A percentile compares a stretch with the other conserved stretches of the same genome.
phyloP scores from a whole-genome alignment of 2,113 vertebrate genomes.

The Amia ocellicauda region DNA sequence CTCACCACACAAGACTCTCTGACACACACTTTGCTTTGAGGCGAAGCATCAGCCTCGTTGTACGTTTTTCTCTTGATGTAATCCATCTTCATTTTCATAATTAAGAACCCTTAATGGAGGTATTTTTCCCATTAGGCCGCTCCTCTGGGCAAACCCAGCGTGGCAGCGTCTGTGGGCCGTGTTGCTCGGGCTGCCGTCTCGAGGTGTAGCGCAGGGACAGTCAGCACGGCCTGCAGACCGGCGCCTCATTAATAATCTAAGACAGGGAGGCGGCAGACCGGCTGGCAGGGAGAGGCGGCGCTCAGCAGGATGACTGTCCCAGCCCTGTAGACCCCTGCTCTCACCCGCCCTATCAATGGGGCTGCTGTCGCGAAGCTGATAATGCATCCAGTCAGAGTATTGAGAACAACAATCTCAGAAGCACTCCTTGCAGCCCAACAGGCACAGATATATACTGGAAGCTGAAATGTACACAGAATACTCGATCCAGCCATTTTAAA shows the following conservation, averaged over 20 bases:
- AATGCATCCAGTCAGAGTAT: too few species aligned
- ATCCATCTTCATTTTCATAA: neutral
- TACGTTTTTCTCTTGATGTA: neutral
- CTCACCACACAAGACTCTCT: too few species aligned
- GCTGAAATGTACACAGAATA: too few species aligned
- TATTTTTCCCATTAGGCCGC: neutral
- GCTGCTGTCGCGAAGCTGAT: too few species aligned
- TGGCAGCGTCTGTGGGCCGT: neutral
- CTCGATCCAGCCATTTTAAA: too few species aligned
- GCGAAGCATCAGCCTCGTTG: too few species aligned
- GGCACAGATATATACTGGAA: too few species aligned
- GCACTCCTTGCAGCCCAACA: too few species aligned
- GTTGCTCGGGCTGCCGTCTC: neutral
- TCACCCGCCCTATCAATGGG: too few species aligned
- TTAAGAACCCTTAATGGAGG: neutral
- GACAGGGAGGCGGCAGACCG: slow-evolving; percentile 4
- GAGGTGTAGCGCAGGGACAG: slow-evolving; percentile 1
- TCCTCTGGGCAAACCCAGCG: neutral
- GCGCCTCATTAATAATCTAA: slow-evolving; percentile 30
- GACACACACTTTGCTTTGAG: too few species aligned
- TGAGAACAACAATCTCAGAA: too few species aligned
- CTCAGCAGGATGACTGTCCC: slow-evolving; percentile 3
- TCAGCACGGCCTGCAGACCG: neutral
- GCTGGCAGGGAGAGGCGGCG: neutral
- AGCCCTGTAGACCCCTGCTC: too few species aligned